Percentiles rank a stretch among this genome's conserved stretches.
These are phyloP conservation scores for Drosophila greeni DNA, from an alignment of 2,888 invertebrate genomes.

Conservation along the genomic window DNA sequence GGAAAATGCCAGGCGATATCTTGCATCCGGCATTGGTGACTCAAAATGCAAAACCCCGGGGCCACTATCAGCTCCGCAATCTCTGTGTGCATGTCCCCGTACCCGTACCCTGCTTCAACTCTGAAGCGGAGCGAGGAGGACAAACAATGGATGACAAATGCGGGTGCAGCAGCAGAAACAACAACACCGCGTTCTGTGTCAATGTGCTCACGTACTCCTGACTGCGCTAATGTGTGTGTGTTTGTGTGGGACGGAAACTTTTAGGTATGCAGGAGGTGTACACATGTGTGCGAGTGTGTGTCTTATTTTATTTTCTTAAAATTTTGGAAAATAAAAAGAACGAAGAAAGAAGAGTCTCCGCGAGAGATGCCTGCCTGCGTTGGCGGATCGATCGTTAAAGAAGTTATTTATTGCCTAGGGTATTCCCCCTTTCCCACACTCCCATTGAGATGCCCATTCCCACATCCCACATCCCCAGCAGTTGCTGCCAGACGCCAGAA, in stretches of 20 bases:
- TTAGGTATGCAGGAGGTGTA: constrained; percentile 32
- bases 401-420: constrained; percentile 40
- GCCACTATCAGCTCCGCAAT: constrained; percentile 47
- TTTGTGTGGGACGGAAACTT: constrained; percentile 40
- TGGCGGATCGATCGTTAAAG: constrained; percentile 44
- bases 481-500: background rate
- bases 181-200: constrained; percentile 44
- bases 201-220: constrained; percentile 33
- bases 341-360: constrained; percentile 14
- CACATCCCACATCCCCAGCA: constrained; percentile 1
- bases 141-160: constrained; percentile 48
- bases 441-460: background rate
- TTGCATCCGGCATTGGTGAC: constrained; percentile 51
- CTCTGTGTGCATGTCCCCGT: constrained; percentile 43
- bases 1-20: constrained; percentile 7
- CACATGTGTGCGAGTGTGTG: constrained; percentile 32
- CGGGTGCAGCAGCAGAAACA: constrained; percentile 46
- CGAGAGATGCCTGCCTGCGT: constrained; percentile 18
- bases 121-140: constrained; percentile 42
- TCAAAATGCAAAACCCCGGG: constrained; percentile 60
- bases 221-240: constrained; percentile 32
- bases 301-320: constrained; percentile 30
- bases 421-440: constrained; percentile 25
- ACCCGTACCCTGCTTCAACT: constrained; percentile 42
- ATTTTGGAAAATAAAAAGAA: constrained; percentile 12